A percentile compares a stretch with the other conserved stretches of the same genome.
These are phyloP conservation scores for Teleogryllus oceanicus DNA, from an alignment of 2,888 invertebrate species.

Conservation along the genomic window DNA sequence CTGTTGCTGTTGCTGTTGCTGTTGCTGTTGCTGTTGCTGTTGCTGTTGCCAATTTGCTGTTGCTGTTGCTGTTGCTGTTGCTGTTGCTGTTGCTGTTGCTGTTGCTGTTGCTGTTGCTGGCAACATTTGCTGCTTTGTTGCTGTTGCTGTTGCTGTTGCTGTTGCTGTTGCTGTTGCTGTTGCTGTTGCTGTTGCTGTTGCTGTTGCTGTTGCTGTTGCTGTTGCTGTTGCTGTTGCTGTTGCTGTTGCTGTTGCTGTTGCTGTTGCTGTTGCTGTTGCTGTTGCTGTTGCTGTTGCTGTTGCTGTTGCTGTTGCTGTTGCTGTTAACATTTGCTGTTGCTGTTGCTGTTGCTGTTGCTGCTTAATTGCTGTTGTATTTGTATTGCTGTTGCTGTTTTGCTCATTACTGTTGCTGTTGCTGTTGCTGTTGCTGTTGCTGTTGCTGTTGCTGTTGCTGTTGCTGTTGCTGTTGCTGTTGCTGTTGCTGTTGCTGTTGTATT, in stretches of 20 bases:
- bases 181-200: constrained; percentile 18
- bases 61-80: constrained; percentile 27
- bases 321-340: not conserved
- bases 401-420: constrained; percentile 44
- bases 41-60: too few relatives aligned
- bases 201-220: not conserved
- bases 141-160: constrained; percentile 23
- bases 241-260: constrained; percentile 27
- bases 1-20: constrained; percentile 12
- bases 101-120: constrained; percentile 27
- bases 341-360: not conserved
- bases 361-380: not conserved
- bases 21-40: constrained; percentile 26
- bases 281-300: not conserved
- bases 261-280: constrained; percentile 5
- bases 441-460: constrained; percentile 43
- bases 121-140: not conserved
- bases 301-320: not conserved
- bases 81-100: constrained; percentile 27
- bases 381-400: not conserved
- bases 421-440: constrained; percentile 54
- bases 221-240: constrained; percentile 26
- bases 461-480: constrained; percentile 39
- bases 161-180: not conserved
- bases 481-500: constrained; percentile 37